These are phyloP conservation scores for Orchesellides sinensis DNA, from an alignment of 2,888 invertebrate genomes.

Conservation along the genomic window DNA sequence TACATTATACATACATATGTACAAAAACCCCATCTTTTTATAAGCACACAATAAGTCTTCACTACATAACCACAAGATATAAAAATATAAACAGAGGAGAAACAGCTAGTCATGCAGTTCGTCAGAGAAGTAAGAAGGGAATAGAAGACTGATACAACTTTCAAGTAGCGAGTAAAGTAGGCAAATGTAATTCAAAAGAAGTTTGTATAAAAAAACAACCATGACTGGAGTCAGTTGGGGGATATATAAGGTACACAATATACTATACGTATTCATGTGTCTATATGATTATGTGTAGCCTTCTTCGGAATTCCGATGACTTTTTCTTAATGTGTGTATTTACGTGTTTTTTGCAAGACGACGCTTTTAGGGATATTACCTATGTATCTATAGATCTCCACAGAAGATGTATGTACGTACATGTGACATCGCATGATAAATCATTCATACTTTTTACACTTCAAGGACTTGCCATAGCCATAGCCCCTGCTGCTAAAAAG, in stretches of 20 bases:
- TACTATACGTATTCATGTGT: constrained; percentile 13
- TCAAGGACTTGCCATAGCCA: constrained; percentile 68
- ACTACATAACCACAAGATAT: constrained; percentile 58
- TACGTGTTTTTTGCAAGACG: neutral
- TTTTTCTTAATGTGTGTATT: constrained; percentile 33
- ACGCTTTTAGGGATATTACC: no score
- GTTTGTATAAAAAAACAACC: constrained; percentile 23
- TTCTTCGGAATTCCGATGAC: constrained; percentile 62
- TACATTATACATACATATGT: constrained; percentile 18
- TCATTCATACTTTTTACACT: constrained; percentile 68
- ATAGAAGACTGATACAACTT: neutral
- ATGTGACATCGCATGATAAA: constrained; percentile 67
- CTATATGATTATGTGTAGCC: constrained; percentile 46
- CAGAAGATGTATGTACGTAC: constrained; percentile 44
- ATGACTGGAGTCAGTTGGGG: constrained; percentile 6
- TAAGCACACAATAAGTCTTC: constrained; percentile 58
- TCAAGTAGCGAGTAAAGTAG: constrained; percentile 15
- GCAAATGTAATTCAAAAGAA: constrained; percentile 38
- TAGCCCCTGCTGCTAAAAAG: constrained; percentile 66
- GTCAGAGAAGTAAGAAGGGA: neutral
- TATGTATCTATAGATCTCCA: no score
- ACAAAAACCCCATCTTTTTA: no score
- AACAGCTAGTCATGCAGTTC: neutral
- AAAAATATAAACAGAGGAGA: neutral
- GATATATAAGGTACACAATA: neutral